A percentile compares a stretch with the other conserved stretches of the same genome.
Conservation (phyloP, 2,888 invertebrate species). For the Microchrysa polita region DNA sequence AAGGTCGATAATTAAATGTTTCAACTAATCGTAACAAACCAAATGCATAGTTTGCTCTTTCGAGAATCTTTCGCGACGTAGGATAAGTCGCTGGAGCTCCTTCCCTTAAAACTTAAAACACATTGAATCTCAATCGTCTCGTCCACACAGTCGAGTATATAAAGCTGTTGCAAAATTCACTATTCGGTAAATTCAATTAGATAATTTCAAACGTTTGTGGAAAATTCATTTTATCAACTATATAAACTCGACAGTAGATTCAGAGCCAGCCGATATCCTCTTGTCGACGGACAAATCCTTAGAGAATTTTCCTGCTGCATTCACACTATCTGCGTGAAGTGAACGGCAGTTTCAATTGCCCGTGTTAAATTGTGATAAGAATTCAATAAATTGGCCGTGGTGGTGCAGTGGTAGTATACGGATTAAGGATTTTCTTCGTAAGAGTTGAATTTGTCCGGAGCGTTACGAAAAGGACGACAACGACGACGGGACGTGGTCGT, state of each 20-base stretch:
- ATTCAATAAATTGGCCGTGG: neutral
- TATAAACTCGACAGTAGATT: neutral
- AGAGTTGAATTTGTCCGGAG: neutral
- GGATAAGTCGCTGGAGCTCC: neutral
- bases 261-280: neutral
- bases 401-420: no score
- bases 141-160: neutral
- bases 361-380: conserved; percentile 15
- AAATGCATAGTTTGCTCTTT: neutral
- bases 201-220: neutral
- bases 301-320: neutral
- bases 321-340: neutral
- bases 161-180: neutral
- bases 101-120: neutral
- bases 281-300: neutral
- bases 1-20: conserved; percentile 2
- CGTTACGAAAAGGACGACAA: neutral
- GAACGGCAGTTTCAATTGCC: neutral
- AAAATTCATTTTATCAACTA: neutral
- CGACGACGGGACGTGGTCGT: neutral
- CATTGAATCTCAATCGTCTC: neutral
- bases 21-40: neutral
- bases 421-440: neutral
- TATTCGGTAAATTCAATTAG: conserved; percentile 11
- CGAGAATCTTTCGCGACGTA: neutral